Base-by-base conservation (phyloP, 2,113 vertebrate genomes). In the Salvelinus fontinalis region DNA sequence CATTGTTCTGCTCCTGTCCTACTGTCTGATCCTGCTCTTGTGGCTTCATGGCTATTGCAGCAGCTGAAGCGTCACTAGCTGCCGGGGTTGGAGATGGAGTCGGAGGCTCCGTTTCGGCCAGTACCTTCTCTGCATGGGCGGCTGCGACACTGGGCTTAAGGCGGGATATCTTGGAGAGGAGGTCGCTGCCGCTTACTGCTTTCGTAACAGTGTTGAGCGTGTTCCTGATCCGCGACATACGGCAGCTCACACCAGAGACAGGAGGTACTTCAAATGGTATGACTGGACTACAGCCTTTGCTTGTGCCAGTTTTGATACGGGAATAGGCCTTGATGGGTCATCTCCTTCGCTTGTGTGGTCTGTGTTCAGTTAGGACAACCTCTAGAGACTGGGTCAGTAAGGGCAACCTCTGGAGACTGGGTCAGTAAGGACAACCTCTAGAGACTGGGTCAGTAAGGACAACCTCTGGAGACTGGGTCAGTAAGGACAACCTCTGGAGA, bases 221-320 rank as follows among this genome's bases (percentile, higher is more conserved):
- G 82, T 74, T 96, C 93, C 94, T 97, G 91, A 98, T 95, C 77
- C 96, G 95, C 75, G 97, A 99, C 96, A 97, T 98, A 93, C 81
- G 94, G 93, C 78, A 87, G 84, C 77, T 88, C 24, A 65, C 39
- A 81, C 73, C 69, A 31, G 14, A 7, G 70, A 72, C 1, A 49
- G 44, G 34, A 16, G 68, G 29, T 0, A 20, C 31, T 72, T n/a
- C 71, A 83, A 59, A n/a, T 22, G 1, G 59, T n/a, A 26, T 18
- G 6, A 44, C 72, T 14, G 14, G 64, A 27, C 64, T 66, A 66
- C 64, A 68, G 44, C 34, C 54, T 18, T 12, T n/a, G 16, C 59
- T 59, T 20, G 27, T 22, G 51, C 57, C 49, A 62, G 51, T 64
- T 48, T 4, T 54, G 51, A 54, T 13, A 18, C 0, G 1, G 51